Conservation (phyloP, 2,888 invertebrate genomes). For the Polydrusus cervinus region DNA sequence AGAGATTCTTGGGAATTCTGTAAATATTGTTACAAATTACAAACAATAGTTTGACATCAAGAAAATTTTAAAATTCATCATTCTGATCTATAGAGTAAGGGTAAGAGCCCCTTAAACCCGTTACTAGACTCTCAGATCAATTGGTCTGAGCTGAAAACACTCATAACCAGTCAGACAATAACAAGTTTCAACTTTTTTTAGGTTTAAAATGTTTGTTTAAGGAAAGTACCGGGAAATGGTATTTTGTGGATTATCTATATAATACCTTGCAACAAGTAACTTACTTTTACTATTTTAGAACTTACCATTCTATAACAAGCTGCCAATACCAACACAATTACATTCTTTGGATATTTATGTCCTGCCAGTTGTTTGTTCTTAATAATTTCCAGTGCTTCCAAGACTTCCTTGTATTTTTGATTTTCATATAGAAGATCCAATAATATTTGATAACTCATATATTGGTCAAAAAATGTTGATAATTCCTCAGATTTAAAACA, state of each 20-base stretch:
- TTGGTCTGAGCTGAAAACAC: too few species aligned
- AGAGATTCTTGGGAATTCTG: slow-evolving; percentile 82
- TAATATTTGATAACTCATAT: slow-evolving; percentile 79
- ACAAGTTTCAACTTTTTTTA: too few species aligned
- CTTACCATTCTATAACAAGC: slow-evolving; percentile 85
- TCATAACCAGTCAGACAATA: too few species aligned
- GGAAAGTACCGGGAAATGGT: too few species aligned
- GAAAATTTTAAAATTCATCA: too few species aligned
- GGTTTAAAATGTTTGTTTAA: too few species aligned
- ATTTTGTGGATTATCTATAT: too few species aligned
- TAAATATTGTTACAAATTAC: slow-evolving; percentile 54
- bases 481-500: slow-evolving; percentile 78
- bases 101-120: too few species aligned
- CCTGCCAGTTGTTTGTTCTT: slow-evolving; percentile 77
- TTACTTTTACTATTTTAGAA: neutral
- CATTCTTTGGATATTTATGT: slow-evolving; percentile 75
- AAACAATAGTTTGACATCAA: neutral
- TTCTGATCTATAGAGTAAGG: too few species aligned
- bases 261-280: neutral
- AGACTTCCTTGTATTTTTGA: slow-evolving; percentile 79
- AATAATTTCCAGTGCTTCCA: slow-evolving; percentile 77
- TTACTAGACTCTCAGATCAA: too few species aligned
- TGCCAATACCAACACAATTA: slow-evolving; percentile 79
- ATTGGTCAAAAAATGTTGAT: slow-evolving; percentile 82
- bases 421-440: slow-evolving; percentile 83